Evolutionary conservation across 2,888 invertebrate genomes (phyloP).

Genomic region (Herminia tarsipennalis): DNA sequence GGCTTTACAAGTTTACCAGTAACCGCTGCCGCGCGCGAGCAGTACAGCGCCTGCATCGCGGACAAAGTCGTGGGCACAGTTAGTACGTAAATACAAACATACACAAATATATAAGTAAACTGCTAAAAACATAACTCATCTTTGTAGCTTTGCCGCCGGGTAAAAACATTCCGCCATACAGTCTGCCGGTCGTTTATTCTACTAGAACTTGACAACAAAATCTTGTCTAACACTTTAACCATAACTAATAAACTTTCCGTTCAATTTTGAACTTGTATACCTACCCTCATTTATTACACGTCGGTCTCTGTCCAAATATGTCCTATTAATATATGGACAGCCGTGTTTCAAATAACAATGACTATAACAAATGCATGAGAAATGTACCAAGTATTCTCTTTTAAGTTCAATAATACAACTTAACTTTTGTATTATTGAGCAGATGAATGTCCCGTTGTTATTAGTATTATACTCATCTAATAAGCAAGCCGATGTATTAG

Average conservation of each 20-base stretch:
- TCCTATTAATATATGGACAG: conserved; percentile 77
- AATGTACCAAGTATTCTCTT: conserved; percentile 55
- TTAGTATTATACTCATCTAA: conserved; percentile 11
- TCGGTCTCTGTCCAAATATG: conserved; percentile 77
- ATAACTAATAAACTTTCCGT: conserved; percentile 40
- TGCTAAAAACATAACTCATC: too few relatives aligned
- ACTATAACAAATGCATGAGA: conserved; percentile 65
- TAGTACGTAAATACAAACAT: too few relatives aligned
- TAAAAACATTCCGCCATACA: background rate
- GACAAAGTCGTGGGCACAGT: too few relatives aligned
- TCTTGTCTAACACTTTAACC: conserved; percentile 12
- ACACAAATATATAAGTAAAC: too few relatives aligned
- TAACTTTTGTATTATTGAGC: conserved; percentile 12
- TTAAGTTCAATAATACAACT: conserved; percentile 23
- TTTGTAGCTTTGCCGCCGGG: too few relatives aligned
- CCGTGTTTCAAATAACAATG: conserved; percentile 59
- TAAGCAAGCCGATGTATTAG: conserved; percentile 9
- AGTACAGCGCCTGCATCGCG: too few relatives aligned
- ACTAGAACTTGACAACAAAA: background rate
- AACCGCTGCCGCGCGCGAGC: too few relatives aligned
- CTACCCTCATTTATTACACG: conserved; percentile 68
- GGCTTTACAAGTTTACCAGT: too few relatives aligned
- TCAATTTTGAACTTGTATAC: conserved; percentile 51
- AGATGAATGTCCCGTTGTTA: conserved; percentile 10
- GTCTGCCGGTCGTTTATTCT: background rate